phyloP scores from a whole-genome alignment of 2,888 invertebrate species.

The Xestia rhomboidea region DNA sequence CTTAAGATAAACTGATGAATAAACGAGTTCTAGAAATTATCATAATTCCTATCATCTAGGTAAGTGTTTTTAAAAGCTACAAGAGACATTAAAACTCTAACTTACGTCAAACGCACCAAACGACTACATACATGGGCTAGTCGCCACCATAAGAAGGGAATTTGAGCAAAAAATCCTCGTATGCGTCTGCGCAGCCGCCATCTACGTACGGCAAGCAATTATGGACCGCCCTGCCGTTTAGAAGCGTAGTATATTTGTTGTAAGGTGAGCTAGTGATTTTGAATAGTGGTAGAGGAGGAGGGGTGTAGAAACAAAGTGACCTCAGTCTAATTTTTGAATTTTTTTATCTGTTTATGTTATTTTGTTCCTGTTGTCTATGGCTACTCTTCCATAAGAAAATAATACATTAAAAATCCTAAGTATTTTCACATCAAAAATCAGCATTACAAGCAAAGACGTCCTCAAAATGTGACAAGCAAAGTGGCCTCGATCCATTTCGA shows the following conservation, averaged over 20 bases:
- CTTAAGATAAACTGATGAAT: background rate
- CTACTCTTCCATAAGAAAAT: no score
- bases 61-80: background rate
- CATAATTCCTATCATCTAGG: background rate
- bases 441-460: no score
- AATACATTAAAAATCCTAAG: no score
- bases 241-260: slow-evolving; percentile 61
- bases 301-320: no score
- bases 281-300: slow-evolving; percentile 16
- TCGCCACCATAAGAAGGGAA: slow-evolving; percentile 67
- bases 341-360: no score
- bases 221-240: slow-evolving; percentile 56
- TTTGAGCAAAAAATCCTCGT: slow-evolving; percentile 67
- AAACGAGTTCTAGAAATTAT: background rate
- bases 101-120: slow-evolving; percentile 25
- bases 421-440: no score
- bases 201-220: slow-evolving; percentile 68
- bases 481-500: no score
- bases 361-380: no score
- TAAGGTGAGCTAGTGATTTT: slow-evolving; percentile 42
- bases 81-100: background rate
- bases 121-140: slow-evolving; percentile 53
- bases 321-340: no score
- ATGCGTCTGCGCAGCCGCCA: slow-evolving; percentile 64
- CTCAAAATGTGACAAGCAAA: no score